These are phyloP conservation scores for Cyphomyrus discorhynchus DNA, from an alignment of 2,113 vertebrate genomes.

Conservation along the genomic window DNA sequence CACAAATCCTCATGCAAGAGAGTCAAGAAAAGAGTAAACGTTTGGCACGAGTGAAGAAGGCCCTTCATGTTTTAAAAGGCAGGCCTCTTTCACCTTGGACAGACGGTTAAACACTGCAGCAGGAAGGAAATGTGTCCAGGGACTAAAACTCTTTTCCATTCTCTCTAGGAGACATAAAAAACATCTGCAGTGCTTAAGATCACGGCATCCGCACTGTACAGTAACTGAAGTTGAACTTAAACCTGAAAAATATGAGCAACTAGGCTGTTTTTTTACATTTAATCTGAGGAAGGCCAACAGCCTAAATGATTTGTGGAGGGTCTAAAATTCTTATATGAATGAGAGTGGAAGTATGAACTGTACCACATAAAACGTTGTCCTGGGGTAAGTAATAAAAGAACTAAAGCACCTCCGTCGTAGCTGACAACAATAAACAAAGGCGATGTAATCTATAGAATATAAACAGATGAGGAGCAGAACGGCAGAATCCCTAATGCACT, in stretches of 20 bases:
- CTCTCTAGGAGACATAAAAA: not conserved
- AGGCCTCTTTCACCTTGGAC: not conserved
- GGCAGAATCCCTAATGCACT: conserved; percentile 7
- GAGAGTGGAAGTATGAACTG: not conserved
- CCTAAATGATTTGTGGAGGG: not conserved
- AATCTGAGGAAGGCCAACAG: not conserved
- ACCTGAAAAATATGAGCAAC: not conserved
- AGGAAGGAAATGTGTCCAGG: not conserved
- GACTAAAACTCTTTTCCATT: not conserved
- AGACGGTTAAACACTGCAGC: not conserved
- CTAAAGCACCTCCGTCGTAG: not conserved
- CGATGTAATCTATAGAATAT: not conserved
- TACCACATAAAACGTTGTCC: not conserved
- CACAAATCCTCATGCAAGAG: not conserved
- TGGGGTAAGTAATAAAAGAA: not conserved
- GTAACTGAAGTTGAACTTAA: not conserved
- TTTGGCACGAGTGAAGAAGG: not conserved
- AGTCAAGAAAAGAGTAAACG: not conserved
- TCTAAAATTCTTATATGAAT: not conserved
- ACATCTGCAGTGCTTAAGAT: not conserved
- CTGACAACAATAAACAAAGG: not conserved
- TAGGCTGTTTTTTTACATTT: not conserved
- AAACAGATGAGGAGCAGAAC: not conserved
- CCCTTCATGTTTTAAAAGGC: not conserved
- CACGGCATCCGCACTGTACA: not conserved